Percentiles rank a stretch among this genome's conserved stretches.
phyloP scores from a whole-genome alignment of 2,113 vertebrate species.

The Saccopteryx bilineata region DNA sequence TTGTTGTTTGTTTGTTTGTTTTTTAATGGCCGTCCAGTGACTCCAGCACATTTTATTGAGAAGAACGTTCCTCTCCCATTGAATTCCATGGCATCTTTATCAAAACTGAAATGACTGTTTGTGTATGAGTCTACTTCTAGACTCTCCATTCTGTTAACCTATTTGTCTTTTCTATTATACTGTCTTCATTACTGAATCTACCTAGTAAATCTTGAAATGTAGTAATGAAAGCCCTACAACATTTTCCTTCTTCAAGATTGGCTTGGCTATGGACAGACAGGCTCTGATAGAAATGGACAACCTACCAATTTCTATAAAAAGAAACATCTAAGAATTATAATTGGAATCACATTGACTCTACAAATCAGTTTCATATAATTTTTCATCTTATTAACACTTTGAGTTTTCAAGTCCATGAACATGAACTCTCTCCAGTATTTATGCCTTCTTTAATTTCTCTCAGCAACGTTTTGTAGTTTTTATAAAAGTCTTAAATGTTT shows the following conservation, averaged over 20 bases:
- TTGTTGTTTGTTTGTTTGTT: background rate
- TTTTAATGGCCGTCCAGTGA: background rate
- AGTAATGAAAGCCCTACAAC: background rate
- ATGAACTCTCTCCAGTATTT: background rate
- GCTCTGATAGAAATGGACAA: background rate
- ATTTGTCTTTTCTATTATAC: background rate
- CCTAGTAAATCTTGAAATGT: background rate
- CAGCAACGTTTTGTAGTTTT: background rate
- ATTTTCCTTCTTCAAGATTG: slow-evolving; percentile 26
- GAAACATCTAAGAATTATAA: background rate
- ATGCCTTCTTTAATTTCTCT: slow-evolving; percentile 15
- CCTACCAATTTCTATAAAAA: background rate
- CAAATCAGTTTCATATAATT: slow-evolving; percentile 10
- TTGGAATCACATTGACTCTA: background rate
- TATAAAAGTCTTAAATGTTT: background rate
- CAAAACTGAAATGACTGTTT: background rate
- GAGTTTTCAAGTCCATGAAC: slow-evolving; percentile 5
- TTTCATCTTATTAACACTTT: slow-evolving; percentile 6
- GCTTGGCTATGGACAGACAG: background rate
- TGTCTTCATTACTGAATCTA: background rate
- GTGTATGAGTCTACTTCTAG: background rate
- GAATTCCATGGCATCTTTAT: background rate
- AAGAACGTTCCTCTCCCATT: background rate
- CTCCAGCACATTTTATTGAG: background rate
- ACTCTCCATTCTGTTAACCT: background rate